These are phyloP conservation scores for Pemphigus obesinymphae DNA, from an alignment of 1,140 invertebrate genomes.

Conservation along the genomic window DNA sequence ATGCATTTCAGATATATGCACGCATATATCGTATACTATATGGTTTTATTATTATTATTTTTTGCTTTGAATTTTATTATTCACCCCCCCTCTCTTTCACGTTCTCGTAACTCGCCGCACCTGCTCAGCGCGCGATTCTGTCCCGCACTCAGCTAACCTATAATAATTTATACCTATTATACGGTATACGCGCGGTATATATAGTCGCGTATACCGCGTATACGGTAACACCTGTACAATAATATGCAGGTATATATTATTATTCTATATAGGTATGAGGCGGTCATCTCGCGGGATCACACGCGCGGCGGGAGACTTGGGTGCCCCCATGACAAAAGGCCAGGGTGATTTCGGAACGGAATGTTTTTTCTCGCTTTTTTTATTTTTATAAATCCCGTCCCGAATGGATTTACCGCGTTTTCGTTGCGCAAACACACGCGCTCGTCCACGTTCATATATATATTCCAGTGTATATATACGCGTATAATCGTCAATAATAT, in stretches of 20 bases:
- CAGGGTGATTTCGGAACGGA: neutral
- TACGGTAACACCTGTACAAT: neutral
- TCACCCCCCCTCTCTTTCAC: neutral
- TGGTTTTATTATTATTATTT: neutral
- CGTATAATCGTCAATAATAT: neutral
- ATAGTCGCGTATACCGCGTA: neutral
- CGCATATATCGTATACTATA: neutral
- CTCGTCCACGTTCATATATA: neutral
- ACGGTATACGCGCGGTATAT: neutral
- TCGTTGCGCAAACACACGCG: slow-evolving; percentile 4
- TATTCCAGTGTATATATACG: neutral
- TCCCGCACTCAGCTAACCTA: too few relatives aligned
- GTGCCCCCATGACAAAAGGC: neutral
- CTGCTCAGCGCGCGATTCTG: neutral
- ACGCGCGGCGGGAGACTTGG: neutral
- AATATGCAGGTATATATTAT: neutral
- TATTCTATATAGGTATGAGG: neutral
- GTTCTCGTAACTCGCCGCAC: too few relatives aligned
- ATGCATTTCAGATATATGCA: neutral
- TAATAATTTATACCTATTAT: neutral
- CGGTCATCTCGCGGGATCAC: neutral
- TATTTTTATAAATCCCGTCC: slow-evolving; percentile 10
- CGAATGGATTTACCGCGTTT: slow-evolving; percentile 37
- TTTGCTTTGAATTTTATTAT: neutral
- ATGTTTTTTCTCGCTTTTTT: neutral